phyloP scores from a whole-genome alignment of 2,797 vertebrate species.

The Syngnathus rostellatus region DNA sequence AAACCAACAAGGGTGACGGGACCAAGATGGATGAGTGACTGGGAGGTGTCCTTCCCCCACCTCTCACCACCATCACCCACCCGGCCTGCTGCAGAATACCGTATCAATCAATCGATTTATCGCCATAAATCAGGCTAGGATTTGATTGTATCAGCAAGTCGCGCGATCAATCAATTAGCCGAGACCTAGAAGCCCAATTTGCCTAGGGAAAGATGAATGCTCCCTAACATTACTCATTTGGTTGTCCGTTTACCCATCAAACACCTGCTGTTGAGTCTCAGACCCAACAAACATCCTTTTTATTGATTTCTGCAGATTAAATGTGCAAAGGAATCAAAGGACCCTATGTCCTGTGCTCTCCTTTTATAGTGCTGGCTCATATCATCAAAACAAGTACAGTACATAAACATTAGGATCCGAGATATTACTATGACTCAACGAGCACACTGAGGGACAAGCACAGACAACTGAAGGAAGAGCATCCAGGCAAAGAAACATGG shows the following conservation, averaged over 20 bases:
- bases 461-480: conserved; percentile 9
- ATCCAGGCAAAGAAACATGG: conserved; percentile 1
- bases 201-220: conserved; percentile 68
- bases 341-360: conserved; percentile 32
- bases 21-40: conserved; percentile 62
- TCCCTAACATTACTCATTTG: conserved; percentile 56
- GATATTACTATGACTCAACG: conserved; percentile 12
- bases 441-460: conserved; percentile 13
- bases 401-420: conserved; percentile 38
- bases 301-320: conserved; percentile 60
- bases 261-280: conserved; percentile 59
- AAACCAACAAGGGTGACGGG: conserved; percentile 61
- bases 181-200: conserved; percentile 57
- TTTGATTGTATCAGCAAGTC: conserved; percentile 72
- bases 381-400: conserved; percentile 38
- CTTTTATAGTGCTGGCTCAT: conserved; percentile 37
- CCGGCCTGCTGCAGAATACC: conserved; percentile 45
- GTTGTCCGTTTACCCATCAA: conserved; percentile 65
- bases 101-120: conserved; percentile 73
- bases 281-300: conserved; percentile 51
- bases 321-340: conserved; percentile 63
- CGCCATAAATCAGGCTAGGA: conserved; percentile 63
- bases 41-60: conserved; percentile 32
- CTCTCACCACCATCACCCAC: conserved; percentile 25
- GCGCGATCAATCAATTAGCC: conserved; percentile 66